These are phyloP conservation scores for Paradoxurus hermaphroditus DNA, from an alignment of 2,113 vertebrate species.

Conservation along the genomic window DNA sequence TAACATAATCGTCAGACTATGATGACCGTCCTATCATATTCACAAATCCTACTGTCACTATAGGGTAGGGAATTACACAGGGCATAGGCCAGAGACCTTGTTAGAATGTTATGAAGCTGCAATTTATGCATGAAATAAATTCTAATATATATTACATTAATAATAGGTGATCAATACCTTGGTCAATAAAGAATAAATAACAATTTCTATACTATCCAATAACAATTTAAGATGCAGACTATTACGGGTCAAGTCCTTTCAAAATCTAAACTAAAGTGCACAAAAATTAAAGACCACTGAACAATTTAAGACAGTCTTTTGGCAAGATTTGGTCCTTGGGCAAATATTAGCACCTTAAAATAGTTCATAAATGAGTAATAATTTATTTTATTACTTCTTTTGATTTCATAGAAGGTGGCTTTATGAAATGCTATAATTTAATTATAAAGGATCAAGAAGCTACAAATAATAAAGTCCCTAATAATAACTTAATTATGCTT, in stretches of 20 bases:
- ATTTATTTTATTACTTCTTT: constrained; percentile 10
- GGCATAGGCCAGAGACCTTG: neutral
- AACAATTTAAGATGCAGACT: neutral
- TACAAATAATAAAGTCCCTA: constrained; percentile 17
- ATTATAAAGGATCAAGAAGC: constrained; percentile 28
- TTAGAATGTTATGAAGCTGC: neutral
- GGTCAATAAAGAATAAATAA: neutral
- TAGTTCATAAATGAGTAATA: neutral
- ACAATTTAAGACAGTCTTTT: neutral
- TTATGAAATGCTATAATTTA: neutral
- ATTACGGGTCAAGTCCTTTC: neutral
- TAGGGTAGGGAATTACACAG: neutral
- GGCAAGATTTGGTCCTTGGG: neutral
- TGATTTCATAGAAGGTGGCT: neutral
- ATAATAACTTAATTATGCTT: constrained; percentile 21
- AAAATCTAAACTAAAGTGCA: neutral
- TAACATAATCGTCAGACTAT: neutral
- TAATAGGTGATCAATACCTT: neutral
- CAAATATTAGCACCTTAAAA: neutral
- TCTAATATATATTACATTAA: neutral
- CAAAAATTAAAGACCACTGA: neutral
- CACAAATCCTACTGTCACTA: neutral
- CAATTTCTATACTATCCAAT: neutral
- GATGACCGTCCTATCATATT: neutral
- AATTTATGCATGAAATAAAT: neutral